Percentiles rank a stretch among this genome's conserved stretches.
phyloP scores from a whole-genome alignment of 2,888 invertebrate genomes.

The Invenusta paracnida region DNA sequence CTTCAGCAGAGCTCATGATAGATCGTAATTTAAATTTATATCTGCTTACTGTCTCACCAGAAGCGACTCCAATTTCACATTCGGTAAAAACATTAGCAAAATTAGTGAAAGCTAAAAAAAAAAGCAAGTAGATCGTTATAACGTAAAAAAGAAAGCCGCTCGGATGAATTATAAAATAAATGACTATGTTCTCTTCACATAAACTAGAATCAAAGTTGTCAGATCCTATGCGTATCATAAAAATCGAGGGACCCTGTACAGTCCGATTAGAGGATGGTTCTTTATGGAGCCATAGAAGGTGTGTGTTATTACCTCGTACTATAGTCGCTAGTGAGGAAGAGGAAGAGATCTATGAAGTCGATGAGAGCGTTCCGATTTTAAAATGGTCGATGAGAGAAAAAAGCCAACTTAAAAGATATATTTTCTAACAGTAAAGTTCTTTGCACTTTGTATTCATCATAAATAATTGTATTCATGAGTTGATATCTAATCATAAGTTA shows the following conservation, averaged over 20 bases:
- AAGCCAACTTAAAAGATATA: not conserved
- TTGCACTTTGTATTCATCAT: not conserved
- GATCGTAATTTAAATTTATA: constrained; percentile 21
- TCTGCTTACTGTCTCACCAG: not conserved
- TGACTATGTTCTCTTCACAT: constrained; percentile 23
- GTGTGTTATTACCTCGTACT: not conserved
- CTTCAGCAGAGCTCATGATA: constrained; percentile 30
- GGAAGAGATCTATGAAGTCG: not conserved
- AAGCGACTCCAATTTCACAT: constrained; percentile 14
- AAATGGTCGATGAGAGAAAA: not conserved
- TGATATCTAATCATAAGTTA: not conserved
- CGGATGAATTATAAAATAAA: constrained; percentile 11
- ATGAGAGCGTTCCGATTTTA: not conserved
- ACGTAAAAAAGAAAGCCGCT: constrained; percentile 10
- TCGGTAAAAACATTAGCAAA: constrained; percentile 8
- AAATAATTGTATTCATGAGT: not conserved
- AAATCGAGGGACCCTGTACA: constrained; percentile 23
- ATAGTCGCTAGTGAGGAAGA: not conserved
- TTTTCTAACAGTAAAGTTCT: not conserved
- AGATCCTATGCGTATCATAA: not conserved
- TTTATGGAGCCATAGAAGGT: not conserved
- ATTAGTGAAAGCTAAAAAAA: constrained; percentile 15
- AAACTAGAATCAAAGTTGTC: constrained; percentile 17
- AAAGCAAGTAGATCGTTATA: constrained; percentile 11
- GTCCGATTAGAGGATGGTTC: not conserved